These are phyloP conservation scores for Odontophorus gujanensis DNA, from an alignment of 2,113 vertebrate genomes.

Conservation along the genomic window DNA sequence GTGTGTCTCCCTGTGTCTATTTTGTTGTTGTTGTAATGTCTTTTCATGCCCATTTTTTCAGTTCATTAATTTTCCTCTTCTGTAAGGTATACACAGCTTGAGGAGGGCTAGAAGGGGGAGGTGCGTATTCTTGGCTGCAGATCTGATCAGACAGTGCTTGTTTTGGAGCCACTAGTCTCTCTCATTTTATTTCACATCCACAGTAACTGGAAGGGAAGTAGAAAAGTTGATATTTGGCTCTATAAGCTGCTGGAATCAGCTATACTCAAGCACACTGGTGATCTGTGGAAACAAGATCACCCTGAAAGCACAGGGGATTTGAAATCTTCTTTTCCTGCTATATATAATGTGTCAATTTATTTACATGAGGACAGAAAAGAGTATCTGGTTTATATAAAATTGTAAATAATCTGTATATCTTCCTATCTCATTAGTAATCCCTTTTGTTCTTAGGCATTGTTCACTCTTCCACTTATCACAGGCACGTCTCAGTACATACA, in stretches of 20 bases:
- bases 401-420: background rate
- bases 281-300: background rate
- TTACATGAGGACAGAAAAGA: background rate
- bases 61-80: background rate
- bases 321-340: background rate
- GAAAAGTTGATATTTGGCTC: background rate
- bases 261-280: background rate
- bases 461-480: background rate
- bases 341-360: background rate
- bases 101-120: background rate
- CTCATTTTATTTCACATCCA: background rate
- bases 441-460: background rate
- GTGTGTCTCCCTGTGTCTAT: background rate
- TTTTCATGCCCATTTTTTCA: background rate
- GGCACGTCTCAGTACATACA: background rate
- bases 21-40: background rate
- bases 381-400: background rate
- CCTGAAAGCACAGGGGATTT: background rate
- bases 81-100: background rate
- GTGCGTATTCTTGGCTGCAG: background rate
- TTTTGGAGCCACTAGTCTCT: background rate
- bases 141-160: background rate
- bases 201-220: background rate
- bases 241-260: background rate
- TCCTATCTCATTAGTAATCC: accelerated